These are phyloP conservation scores for Heloderma charlesbogerti DNA, from an alignment of 2,113 vertebrate genomes.

Conservation along the genomic window DNA sequence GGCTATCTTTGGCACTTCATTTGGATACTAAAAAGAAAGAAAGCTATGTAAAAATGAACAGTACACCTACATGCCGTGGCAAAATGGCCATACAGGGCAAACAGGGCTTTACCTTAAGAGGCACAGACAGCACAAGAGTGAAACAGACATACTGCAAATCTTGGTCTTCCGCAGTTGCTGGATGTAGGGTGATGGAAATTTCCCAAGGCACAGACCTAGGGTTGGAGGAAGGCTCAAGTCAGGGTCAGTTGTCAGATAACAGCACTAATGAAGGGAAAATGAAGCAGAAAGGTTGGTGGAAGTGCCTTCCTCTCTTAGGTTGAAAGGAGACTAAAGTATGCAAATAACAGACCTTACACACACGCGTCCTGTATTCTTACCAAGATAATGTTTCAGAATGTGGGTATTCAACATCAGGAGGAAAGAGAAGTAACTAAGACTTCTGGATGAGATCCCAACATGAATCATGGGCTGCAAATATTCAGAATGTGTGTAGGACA, in stretches of 20 bases:
- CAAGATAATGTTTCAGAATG: background rate
- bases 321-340: background rate
- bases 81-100: background rate
- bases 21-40: conserved; percentile 74
- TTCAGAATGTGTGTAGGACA: background rate
- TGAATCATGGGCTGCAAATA: background rate
- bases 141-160: conserved; percentile 93
- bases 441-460: background rate
- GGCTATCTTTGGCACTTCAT: conserved; percentile 80
- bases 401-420: background rate
- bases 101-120: conserved; percentile 81
- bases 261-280: background rate
- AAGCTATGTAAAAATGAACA: fast-evolving
- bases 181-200: conserved; percentile 88
- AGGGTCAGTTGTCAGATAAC: background rate
- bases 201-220: conserved; percentile 84
- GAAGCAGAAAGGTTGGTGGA: background rate
- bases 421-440: background rate
- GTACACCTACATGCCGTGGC: fast-evolving
- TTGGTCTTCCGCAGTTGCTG: conserved; percentile 91
- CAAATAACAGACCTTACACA: background rate
- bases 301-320: background rate
- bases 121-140: conserved; percentile 86
- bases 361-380: background rate
- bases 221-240: background rate